Evolutionary conservation across 2,113 vertebrate genomes (phyloP), one percentile per base, ranked within the genome.

Genomic region (Gallinago jamesoni): DNA sequence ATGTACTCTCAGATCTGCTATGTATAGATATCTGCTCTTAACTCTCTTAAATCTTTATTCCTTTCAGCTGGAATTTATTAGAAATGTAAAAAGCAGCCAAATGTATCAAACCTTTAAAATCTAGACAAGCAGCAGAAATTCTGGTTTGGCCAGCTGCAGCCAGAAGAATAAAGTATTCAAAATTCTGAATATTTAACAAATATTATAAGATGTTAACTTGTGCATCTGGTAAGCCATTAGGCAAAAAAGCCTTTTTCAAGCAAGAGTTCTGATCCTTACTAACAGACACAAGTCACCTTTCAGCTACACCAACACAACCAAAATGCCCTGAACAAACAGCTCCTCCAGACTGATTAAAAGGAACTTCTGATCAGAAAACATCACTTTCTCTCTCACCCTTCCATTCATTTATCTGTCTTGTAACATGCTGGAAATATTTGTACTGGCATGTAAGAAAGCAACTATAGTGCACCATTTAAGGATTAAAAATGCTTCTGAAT

Each of bases 401-500:
- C 60, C 53, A 19, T 92, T 92, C 55, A 76, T 82, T 83, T 55
- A 85, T 94, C 60, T 81, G 64, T 48, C 74, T 84, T 33, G 17
- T 67, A 93, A 81, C 28, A 47, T 10, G 41, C 48, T 69, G 41
- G 50, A 89, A 93, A 76, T 87, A 92, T 37, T 70, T 79, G 68
- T 31, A 66, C 45, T 67, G 69, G 80, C 69, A 92, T 47, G 57
- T 66, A 79, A 94, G 79, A 86, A 92, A 93, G 55, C 43, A 95
- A 68, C 73, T 56, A 47, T 2, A 28, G 12, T 27, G 62, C n/a
- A 91, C 89, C 74, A 93, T 93, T 94, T 93, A 93, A 94, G 91
- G 89, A 93, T 87, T 94, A 94, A 94, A 96, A 95, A 94, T 80
- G 78, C 19, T 87, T 94, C 57, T 55, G 31, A 84, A 68, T 19